Evolutionary conservation across 2,797 vertebrate species (phyloP).

Genomic region (Galago senegalensis): DNA sequence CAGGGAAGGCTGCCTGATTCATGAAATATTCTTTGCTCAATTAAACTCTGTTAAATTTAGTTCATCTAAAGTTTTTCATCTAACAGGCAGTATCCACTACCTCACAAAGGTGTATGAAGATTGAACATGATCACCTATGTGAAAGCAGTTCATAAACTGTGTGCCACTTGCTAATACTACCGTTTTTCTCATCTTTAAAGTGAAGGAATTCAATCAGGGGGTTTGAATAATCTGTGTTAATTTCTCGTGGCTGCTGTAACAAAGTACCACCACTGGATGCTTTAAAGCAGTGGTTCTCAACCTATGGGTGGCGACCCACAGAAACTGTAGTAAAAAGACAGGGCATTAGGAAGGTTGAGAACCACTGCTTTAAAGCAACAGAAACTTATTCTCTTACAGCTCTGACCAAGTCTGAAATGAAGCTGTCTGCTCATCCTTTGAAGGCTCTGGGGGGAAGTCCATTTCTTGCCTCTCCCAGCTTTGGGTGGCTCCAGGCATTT

Average conservation of each 20-base stretch:
- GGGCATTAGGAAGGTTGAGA: no score
- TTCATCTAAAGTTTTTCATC: not conserved
- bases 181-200: constrained; percentile 30
- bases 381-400: not conserved
- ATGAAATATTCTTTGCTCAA: not conserved
- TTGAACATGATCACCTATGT: not conserved
- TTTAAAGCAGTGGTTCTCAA: not conserved
- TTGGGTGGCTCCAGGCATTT: not conserved
- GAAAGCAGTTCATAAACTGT: not conserved
- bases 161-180: not conserved
- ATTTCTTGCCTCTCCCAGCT: not conserved
- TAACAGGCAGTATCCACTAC: no score
- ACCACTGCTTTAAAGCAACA: not conserved
- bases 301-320: no score
- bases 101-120: not conserved
- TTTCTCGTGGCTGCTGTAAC: not conserved
- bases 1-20: not conserved
- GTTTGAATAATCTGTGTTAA: not conserved
- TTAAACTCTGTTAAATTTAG: not conserved
- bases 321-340: no score
- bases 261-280: not conserved
- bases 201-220: not conserved
- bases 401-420: not conserved
- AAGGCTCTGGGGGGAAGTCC: not conserved
- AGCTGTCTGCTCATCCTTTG: not conserved